A percentile compares a stretch with the other conserved stretches of the same genome.
Evolutionary conservation across 2,797 vertebrate species (phyloP).

Genomic region (Sebastes jordani): DNA sequence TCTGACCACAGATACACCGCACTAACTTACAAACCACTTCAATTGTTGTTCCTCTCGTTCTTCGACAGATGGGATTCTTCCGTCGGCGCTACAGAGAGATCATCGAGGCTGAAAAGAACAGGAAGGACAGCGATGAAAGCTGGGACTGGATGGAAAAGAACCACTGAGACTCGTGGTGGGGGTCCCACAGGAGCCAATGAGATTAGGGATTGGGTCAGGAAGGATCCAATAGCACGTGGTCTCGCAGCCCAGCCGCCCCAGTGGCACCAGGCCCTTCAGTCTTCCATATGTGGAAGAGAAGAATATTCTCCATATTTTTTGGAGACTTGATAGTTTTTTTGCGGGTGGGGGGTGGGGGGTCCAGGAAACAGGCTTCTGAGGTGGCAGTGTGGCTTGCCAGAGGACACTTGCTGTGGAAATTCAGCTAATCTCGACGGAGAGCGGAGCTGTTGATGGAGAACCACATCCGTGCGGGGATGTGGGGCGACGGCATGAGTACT

Average conservation of each 20-base stretch:
- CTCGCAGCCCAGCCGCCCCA: slow-evolving; percentile 73
- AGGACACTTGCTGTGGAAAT: slow-evolving; percentile 82
- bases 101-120: slow-evolving; percentile 96
- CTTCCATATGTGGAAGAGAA: slow-evolving; percentile 99
- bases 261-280: slow-evolving; percentile 87
- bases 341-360: slow-evolving; percentile 63
- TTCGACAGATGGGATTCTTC: slow-evolving; percentile 96
- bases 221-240: slow-evolving; percentile 82
- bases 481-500: slow-evolving; percentile 85
- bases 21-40: slow-evolving; percentile 1
- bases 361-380: slow-evolving; percentile 81
- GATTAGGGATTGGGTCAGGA: slow-evolving; percentile 85
- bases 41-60: slow-evolving; percentile 6
- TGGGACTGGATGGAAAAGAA: slow-evolving; percentile 99
- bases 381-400: slow-evolving; percentile 82
- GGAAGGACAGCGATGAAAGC: slow-evolving; percentile 96
- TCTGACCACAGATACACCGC: neutral
- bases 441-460: slow-evolving; percentile 80
- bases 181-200: slow-evolving; percentile 72
- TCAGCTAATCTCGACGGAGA: slow-evolving; percentile 77
- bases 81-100: slow-evolving; percentile 97
- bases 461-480: slow-evolving; percentile 82
- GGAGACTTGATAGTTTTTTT: slow-evolving; percentile 90
- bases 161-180: slow-evolving; percentile 82
- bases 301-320: slow-evolving; percentile 99